Conservation (phyloP, 1,140 invertebrate species). For the Leptonema lineaticorne region DNA sequence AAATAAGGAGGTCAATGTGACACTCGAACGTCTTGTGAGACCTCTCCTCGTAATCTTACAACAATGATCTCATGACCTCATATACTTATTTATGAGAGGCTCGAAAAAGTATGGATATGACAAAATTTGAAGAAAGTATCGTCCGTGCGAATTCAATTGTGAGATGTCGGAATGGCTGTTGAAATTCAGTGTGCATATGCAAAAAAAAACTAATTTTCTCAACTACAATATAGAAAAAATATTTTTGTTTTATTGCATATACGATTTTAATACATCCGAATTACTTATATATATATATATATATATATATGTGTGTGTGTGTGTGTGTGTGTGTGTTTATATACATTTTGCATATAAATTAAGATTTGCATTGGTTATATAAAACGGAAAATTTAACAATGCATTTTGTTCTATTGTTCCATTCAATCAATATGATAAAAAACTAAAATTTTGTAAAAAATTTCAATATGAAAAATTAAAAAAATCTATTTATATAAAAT, state of each 20-base stretch:
- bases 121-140: neutral
- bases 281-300: neutral
- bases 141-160: neutral
- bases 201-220: too few relatives aligned
- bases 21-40: slow-evolving; percentile 2
- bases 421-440: too few relatives aligned
- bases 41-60: neutral
- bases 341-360: too few relatives aligned
- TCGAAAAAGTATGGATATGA: neutral
- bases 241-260: neutral
- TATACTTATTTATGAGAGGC: neutral
- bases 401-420: too few relatives aligned
- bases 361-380: too few relatives aligned
- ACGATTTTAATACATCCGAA: neutral
- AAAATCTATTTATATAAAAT: too few relatives aligned
- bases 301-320: neutral
- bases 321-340: too few relatives aligned
- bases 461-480: too few relatives aligned
- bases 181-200: too few relatives aligned
- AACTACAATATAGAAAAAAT: neutral
- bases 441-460: too few relatives aligned
- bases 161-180: neutral
- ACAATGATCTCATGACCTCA: neutral
- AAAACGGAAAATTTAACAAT: too few relatives aligned
- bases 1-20: slow-evolving; percentile 5